These are phyloP conservation scores for Idaea dimidiata DNA, from an alignment of 2,888 invertebrate species.

Conservation along the genomic window DNA sequence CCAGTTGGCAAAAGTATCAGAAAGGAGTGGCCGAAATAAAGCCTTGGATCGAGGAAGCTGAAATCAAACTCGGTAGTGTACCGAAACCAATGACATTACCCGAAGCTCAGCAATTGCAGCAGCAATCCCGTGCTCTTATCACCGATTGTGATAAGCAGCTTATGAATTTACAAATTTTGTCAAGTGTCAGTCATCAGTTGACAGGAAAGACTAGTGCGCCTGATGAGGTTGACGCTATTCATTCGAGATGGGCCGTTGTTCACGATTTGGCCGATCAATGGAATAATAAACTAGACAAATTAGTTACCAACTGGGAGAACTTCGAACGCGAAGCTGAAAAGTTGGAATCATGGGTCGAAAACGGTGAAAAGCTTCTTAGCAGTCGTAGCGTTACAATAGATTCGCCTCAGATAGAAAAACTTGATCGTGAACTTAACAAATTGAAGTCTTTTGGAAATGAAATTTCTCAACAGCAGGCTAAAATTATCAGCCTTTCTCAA, in stretches of 20 bases:
- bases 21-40: conserved; percentile 88
- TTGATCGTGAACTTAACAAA: conserved; percentile 88
- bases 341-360: conserved; percentile 88
- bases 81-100: conserved; percentile 88
- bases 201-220: conserved; percentile 88
- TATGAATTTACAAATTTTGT: conserved; percentile 86
- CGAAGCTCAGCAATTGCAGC: conserved; percentile 90
- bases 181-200: conserved; percentile 87
- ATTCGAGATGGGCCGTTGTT: conserved; percentile 92
- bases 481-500: conserved; percentile 89
- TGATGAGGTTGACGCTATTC: conserved; percentile 91
- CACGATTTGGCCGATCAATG: conserved; percentile 89
- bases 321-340: conserved; percentile 89
- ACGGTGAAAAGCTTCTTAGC: conserved; percentile 82
- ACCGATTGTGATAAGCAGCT: conserved; percentile 89
- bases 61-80: conserved; percentile 87
- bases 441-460: conserved; percentile 91
- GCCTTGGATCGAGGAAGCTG: conserved; percentile 94
- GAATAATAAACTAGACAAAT: conserved; percentile 88
- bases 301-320: conserved; percentile 89
- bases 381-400: conserved; percentile 82
- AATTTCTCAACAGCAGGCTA: conserved; percentile 91
- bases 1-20: conserved; percentile 93
- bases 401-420: conserved; percentile 86
- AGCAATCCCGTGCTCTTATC: conserved; percentile 86